Conservation (phyloP, 1,140 invertebrate species). For the Macrosteles quadrilineatus region DNA sequence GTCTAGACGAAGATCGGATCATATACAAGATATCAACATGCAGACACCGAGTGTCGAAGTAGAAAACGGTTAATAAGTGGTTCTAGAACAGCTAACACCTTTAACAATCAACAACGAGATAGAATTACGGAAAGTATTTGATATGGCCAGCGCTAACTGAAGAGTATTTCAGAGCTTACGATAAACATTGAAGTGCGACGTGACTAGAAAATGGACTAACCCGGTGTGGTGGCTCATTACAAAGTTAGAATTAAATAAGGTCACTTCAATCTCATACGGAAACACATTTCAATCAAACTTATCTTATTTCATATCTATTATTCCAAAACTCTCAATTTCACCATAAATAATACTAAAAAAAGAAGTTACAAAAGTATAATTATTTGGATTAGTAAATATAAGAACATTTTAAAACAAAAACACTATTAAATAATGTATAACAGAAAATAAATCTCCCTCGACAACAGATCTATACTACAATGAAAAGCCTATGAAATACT, state of each 20-base stretch:
- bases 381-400: too few relatives aligned
- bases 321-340: not conserved
- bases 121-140: conserved; percentile 6
- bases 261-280: conserved; percentile 13
- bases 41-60: not conserved
- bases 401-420: too few relatives aligned
- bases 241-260: conserved; percentile 25
- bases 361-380: too few relatives aligned
- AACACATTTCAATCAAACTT: not conserved
- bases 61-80: conserved; percentile 9
- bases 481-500: conserved; percentile 20
- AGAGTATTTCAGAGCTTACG: conserved; percentile 16
- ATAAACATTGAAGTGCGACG: not conserved
- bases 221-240: not conserved
- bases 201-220: conserved; percentile 8
- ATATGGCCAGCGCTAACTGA: conserved; percentile 6
- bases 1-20: not conserved
- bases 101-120: conserved; percentile 20
- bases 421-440: too few relatives aligned
- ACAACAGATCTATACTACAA: not conserved
- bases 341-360: too few relatives aligned
- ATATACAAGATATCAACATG: conserved; percentile 15
- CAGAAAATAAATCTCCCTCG: too few relatives aligned
- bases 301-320: not conserved
- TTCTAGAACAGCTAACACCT: conserved; percentile 13